Evolutionary conservation across 2,888 invertebrate genomes (phyloP), one percentile per base, ranked within the genome.

Genomic region (Lamellibrachia satsuma): DNA sequence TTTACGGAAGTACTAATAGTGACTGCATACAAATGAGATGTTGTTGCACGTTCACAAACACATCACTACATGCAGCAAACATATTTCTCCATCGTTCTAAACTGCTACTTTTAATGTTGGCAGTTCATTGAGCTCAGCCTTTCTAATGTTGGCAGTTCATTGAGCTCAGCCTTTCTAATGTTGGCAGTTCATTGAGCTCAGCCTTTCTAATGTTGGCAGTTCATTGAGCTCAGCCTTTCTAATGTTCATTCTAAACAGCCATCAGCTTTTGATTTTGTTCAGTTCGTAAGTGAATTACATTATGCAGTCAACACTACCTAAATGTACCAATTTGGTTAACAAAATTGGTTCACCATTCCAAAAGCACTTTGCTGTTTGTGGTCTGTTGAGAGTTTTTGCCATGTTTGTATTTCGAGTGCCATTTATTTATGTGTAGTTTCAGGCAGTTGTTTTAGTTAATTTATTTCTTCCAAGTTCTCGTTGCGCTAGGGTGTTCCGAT

Each of bases 371-470:
- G 75, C 22, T 75, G 75, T 75, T 15, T 75, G 57, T 75, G 75
- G 75, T 6, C 15, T 75, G 75, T 75, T 75, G 22, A 22, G 75
- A 75, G 75, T 75, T 75, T 75, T 22, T 75, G 75, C 75, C 75
- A 22, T 22, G 22, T 75, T 75, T 75, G 75, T 75, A 75, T 75
- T 75, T 75, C 22, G 75, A 75, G 75, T 75, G 75, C 75, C 75
- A 75, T 75, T 75, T 75, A 75, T 75, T 75, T 75, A 75, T 75
- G 75, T 75, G 22, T 75, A 75, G 75, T 75, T 75, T 75, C 75
- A 75, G 75, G 75, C 75, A 75, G 75, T 75, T 75, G 75, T 75
- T 75, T 75, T 75, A 75, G 75, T 75, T 75, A 75, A 75, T 75
- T 75, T 75, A 75, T 75, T 75, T 75, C 75, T 75, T 75, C 75